phyloP scores from a whole-genome alignment of 2,113 vertebrate species.

The Macquaria australasica region DNA sequence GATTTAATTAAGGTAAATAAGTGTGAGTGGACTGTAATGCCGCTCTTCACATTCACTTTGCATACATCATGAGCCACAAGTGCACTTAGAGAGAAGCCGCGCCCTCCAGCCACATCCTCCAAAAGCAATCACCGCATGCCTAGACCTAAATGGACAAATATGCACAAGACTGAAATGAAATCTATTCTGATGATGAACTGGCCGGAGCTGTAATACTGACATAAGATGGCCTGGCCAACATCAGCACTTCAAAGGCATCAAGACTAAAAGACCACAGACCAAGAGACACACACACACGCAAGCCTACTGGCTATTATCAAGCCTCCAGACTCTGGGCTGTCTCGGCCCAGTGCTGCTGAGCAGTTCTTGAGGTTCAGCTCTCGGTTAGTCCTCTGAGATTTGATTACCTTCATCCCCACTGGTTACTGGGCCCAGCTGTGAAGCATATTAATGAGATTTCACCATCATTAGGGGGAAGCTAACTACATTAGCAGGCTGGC shows the following conservation, averaged over 20 bases:
- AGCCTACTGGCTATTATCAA: slow-evolving; percentile 69
- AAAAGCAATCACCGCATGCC: slow-evolving; percentile 67
- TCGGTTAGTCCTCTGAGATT: slow-evolving; percentile 82
- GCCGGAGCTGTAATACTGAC: slow-evolving; percentile 55
- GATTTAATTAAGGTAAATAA: slow-evolving; percentile 79
- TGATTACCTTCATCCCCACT: slow-evolving; percentile 82
- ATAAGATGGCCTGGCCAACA: slow-evolving; percentile 74
- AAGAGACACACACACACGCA: slow-evolving; percentile 38
- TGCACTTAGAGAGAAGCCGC: slow-evolving; percentile 63
- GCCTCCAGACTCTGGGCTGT: slow-evolving; percentile 62
- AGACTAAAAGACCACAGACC: slow-evolving; percentile 51
- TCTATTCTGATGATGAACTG: slow-evolving; percentile 72
- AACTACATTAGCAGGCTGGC: slow-evolving; percentile 80
- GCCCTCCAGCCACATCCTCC: slow-evolving; percentile 63
- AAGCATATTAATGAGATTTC: slow-evolving; percentile 87
- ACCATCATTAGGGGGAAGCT: slow-evolving; percentile 80
- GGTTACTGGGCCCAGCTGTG: slow-evolving; percentile 81
- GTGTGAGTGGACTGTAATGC: slow-evolving; percentile 75
- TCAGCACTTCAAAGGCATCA: slow-evolving; percentile 77
- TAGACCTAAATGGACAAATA: slow-evolving; percentile 69
- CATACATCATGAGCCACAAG: slow-evolving; percentile 75
- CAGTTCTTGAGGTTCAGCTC: slow-evolving; percentile 79
- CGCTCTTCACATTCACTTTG: slow-evolving; percentile 74
- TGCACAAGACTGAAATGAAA: slow-evolving; percentile 66
- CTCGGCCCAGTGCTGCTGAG: slow-evolving; percentile 59